Evolutionary conservation across 2,888 invertebrate species (phyloP).

Genomic region (Timandra comae): DNA sequence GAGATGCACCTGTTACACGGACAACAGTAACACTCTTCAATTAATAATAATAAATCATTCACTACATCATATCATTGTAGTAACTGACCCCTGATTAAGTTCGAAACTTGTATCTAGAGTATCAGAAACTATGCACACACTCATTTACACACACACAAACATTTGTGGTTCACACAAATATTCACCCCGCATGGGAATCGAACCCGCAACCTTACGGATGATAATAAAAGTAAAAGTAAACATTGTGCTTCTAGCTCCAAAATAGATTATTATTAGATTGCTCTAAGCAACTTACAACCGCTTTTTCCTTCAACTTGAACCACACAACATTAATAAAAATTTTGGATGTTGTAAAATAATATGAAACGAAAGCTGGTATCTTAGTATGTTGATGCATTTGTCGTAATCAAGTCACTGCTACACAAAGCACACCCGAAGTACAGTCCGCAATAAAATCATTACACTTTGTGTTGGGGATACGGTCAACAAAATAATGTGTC

Average conservation of each 20-base stretch:
- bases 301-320: conserved; percentile 13
- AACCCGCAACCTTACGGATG: too few species aligned
- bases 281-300: conserved; percentile 4
- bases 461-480: not conserved
- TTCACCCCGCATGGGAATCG: too few species aligned
- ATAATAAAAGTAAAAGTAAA: too few species aligned
- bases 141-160: not conserved
- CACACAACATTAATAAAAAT: conserved; percentile 32
- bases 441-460: not conserved
- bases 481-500: too few species aligned
- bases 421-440: conserved; percentile 1
- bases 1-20: too few species aligned
- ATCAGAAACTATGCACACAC: too few species aligned
- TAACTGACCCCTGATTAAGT: too few species aligned
- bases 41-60: too few species aligned
- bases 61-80: not conserved
- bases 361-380: conserved; percentile 41
- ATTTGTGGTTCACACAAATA: too few species aligned
- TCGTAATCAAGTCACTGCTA: conserved; percentile 27
- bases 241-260: too few species aligned
- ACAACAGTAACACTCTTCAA: too few species aligned
- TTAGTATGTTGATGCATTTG: conserved; percentile 35
- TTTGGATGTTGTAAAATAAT: conserved; percentile 50
- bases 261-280: not conserved
- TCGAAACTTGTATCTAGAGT: too few species aligned